Base-by-base conservation (phyloP, 2,888 invertebrate genomes). In the Drosophila percnosoma region DNA sequence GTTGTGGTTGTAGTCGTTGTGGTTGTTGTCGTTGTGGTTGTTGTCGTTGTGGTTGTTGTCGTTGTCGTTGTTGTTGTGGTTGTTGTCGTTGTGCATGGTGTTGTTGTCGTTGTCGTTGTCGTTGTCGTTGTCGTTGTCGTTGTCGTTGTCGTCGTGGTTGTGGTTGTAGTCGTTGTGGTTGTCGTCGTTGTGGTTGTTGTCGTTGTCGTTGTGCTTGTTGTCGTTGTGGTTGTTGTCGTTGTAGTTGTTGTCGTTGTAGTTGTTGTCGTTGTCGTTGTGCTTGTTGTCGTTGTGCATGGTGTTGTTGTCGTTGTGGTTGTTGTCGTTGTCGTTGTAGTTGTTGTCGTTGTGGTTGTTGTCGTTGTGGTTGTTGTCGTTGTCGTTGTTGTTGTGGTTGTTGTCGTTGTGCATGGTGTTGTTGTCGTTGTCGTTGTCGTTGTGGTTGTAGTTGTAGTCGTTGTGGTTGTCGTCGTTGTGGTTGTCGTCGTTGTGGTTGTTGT, bases 11-110 rank as follows among this genome's bases (percentile, higher is more conserved):
- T 59, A 0, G 65, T 58, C 0, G 62, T 59, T 1, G 67, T 62
- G 0, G 53, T 52, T 0, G 59, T 59, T 0, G 54, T 29, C 0
- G 53, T 42, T 0, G 65, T 48, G 0, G 65, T 66, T 0, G 61
- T 61, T 0, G 53, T 60, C 0, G 66, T 58, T 2, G 59, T 55
- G 2, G 60, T 58, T 2, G 59, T 55, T 3, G 68, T 61, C 0
- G 63, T 64, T 10, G 66, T 48, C 0, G 74, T 71, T 13, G 66
- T 66, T 3, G 59, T 70, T 6, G 73, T 63, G 0, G 57, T 38
- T 0, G 66, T 59, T 27, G 51, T 49, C 0, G 33, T 54, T 15
- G 60, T 49, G 0, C 52, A 33, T 13, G 52, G 36, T 0, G 42
- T 53, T 0, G 67, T 67, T 1, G 67, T 67, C 5, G 55, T 52